These are phyloP conservation scores for Caenorhabditis briggsae DNA, from an alignment of 1,140 invertebrate genomes.

Conservation along the genomic window DNA sequence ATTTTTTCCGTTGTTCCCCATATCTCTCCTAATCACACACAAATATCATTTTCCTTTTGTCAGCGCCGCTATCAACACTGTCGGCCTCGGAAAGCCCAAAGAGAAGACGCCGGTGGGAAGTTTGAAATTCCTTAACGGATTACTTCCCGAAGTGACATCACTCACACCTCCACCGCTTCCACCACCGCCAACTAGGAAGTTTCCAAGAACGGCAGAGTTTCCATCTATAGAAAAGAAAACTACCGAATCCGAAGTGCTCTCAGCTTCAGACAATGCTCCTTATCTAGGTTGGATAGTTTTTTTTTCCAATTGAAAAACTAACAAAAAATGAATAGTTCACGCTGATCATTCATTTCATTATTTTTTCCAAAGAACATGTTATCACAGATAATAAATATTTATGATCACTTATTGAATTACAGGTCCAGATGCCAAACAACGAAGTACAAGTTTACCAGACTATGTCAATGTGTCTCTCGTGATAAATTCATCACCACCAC, in stretches of 20 bases:
- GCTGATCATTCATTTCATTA: too few relatives aligned
- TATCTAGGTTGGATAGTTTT: conserved; percentile 9
- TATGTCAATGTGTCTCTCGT: conserved; percentile 34
- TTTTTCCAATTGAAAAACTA: too few relatives aligned
- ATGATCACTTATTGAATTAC: neutral
- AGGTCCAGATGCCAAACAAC: conserved; percentile 28
- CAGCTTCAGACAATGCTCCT: conserved; percentile 14
- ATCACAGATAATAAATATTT: neutral
- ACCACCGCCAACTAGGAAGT: too few relatives aligned
- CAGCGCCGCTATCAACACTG: conserved; percentile 36
- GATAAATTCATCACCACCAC: neutral
- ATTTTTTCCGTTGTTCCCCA: neutral
- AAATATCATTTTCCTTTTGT: neutral
- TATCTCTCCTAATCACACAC: too few relatives aligned
- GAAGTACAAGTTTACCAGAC: conserved; percentile 41
- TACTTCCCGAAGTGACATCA: conserved; percentile 26
- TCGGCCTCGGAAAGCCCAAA: neutral
- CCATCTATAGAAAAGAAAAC: too few relatives aligned
- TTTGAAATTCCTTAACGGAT: conserved; percentile 31
- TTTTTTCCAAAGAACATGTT: too few relatives aligned
- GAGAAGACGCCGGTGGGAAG: conserved; percentile 40
- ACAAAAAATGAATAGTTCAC: too few relatives aligned
- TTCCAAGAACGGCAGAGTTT: too few relatives aligned
- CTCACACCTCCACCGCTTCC: neutral
- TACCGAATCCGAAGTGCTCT: conserved; percentile 1